A percentile compares a stretch with the other conserved stretches of the same genome.
Evolutionary conservation across 2,113 vertebrate genomes (phyloP).

Genomic region (Myotis davidii): DNA sequence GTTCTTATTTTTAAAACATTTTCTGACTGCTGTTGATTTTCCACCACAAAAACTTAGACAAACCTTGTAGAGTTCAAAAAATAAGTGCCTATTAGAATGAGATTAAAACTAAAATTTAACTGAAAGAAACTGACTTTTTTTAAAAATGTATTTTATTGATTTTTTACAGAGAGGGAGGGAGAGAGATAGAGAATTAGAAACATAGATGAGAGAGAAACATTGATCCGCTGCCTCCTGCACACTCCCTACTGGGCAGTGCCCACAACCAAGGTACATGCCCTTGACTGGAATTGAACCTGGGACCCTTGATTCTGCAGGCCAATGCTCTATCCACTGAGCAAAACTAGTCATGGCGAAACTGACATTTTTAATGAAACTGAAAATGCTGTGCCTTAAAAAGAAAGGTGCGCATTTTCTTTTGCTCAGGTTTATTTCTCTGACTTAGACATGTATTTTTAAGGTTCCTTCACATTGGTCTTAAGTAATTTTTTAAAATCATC

Average conservation of each 20-base stretch:
- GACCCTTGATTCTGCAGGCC: no score
- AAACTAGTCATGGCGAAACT: no score
- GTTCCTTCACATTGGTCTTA: not conserved
- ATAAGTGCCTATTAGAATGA: not conserved
- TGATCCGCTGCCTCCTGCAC: no score
- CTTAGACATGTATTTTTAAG: not conserved
- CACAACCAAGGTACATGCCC: no score
- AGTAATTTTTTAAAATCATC: not conserved
- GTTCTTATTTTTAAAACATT: not conserved
- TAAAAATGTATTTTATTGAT: no score
- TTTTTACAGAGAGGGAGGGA: no score
- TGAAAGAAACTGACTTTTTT: not conserved
- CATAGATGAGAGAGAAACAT: no score
- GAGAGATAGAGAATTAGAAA: no score
- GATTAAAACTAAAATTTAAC: not conserved
- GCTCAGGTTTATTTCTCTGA: not conserved
- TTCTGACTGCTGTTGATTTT: not conserved
- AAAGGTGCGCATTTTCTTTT: not conserved
- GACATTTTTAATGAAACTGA: not conserved
- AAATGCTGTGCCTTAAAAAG: not conserved
- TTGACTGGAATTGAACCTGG: no score
- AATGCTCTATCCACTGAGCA: no score
- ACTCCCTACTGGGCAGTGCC: no score
- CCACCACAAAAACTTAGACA: not conserved
- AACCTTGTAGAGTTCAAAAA: not conserved